Base-by-base conservation (phyloP, 2,113 vertebrate species). In the Brevimyrus niger region DNA sequence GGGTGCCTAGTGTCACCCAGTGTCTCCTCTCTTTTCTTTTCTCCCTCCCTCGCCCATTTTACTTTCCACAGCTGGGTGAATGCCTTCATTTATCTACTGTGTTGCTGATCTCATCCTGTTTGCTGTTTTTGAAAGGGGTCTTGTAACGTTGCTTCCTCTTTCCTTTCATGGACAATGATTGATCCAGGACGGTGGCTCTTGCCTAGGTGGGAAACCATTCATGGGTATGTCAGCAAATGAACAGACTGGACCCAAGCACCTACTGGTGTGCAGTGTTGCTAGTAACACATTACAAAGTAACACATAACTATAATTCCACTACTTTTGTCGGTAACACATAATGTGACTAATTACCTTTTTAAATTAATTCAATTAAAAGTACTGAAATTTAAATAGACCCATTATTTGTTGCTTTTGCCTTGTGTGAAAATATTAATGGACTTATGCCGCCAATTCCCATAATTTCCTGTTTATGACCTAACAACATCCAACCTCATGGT, bases 51-150 rank as follows among this genome's bases (percentile, higher is more conserved):
- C 47, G 0, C 65, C 58, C n/a, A 6, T 31, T 73, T 73, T n/a
- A 27, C 4, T 76, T 65, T 73, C 61, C 19, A 6, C n/a, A 13
- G 58, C 11, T 94, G 91, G 92, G 94, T 94, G 95, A 95, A 94
- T 94, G 94, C 93, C 92, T 94, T 94, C 93, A 95, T 95, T 95
- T 95, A 95, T 95, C 95, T 94, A 94, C 95, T 94, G 93, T 93
- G 93, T 94, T 94, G 95, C 94, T 92, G 94, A 93, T 92, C 94
- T 94, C 89, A 92, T 94, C 92, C 61, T 92, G 91, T 89, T 92
- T 94, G 93, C 93, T 93, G 86, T 94, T 93, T 92, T 93, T 94
- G 93, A 84, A 84, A 84, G 80, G 42, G 35, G 21, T 23, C 8
- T 42, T 4, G 38, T 69, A 69, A 31, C 1, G 53, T 55, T 55